Evolutionary conservation across 92 coral and sea anemone genomes (phyloP), one percentile per base, ranked within the genome.

Genomic region (Epizoanthus illoricatus): DNA sequence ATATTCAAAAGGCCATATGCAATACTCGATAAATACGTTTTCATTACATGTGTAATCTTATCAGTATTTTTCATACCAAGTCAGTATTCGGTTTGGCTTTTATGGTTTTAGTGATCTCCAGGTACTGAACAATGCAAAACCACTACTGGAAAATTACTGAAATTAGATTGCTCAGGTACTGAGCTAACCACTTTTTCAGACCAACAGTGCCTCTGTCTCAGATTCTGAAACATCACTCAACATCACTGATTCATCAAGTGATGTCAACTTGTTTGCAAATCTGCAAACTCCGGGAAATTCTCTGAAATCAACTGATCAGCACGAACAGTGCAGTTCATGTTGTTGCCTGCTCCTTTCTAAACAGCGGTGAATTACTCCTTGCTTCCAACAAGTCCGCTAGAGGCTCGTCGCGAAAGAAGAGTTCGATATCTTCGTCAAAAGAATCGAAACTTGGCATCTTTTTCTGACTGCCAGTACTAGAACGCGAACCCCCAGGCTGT

Each of bases 321-420:
- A 9, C 3, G 9, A 49, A 45, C 52, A 45, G 52, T 7, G 1
- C 52, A 49, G 12, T 75, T 4, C 18, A 16, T 43, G 82, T 23
- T 36, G 73, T 24, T 39, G 73, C 24, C 40, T 58, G 12, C 65
- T 78, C 69, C 42, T 43, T 60, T 62, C 57, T 69, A 2, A 64
- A 41, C 70, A 78, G 10, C 28, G 71, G 71, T 21, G 59, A 64
- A 23, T 47, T 63, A 42, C 62, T 75, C 41, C 82, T 56, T 43
- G 64, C 82, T 63, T 78, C 54, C 64, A 78, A 47, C 65, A 78
- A 62, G 58, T 61, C 71, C 8, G 4, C 43, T n/a, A 78, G 28
- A 78, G 82, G 82, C 20, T 78, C 82, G 28, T 78, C 82, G 66
- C 82, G 82, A 45, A 78, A 78, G 28, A 78, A 78, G 16, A 78